phyloP scores from a whole-genome alignment of 2,113 vertebrate genomes.

The Thermophis baileyi region DNA sequence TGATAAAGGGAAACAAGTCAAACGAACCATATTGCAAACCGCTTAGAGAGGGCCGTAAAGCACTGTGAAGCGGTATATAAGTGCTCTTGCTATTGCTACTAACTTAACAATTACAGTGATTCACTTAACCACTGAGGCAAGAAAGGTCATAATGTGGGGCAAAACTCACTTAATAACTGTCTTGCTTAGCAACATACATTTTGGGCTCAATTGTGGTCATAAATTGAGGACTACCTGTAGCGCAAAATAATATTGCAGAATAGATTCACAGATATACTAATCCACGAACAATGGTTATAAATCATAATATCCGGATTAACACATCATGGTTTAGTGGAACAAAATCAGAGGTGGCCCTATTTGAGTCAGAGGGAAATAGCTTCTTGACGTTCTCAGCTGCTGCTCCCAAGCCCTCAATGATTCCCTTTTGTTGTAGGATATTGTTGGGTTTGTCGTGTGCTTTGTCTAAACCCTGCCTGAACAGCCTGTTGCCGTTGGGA shows the following conservation, averaged over 20 bases:
- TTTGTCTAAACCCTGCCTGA: background rate
- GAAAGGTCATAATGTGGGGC: background rate
- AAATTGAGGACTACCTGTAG: background rate
- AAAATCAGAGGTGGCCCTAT: background rate
- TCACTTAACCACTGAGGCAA: background rate
- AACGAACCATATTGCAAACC: too few species aligned
- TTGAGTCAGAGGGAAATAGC: background rate
- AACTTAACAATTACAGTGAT: background rate
- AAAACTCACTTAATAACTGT: background rate
- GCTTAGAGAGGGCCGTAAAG: too few species aligned
- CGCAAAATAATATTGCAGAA: background rate
- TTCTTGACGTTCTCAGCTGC: background rate
- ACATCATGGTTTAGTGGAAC: background rate
- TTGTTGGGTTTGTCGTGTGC: background rate
- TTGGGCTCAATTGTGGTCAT: background rate
- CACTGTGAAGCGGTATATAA: too few species aligned
- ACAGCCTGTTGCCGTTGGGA: background rate
- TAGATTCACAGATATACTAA: background rate
- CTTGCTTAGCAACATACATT: background rate
- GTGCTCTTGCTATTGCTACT: background rate
- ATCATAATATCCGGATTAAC: background rate
- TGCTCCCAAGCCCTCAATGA: rapidly evolving
- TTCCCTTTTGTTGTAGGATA: background rate
- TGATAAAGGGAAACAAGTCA: too few species aligned
- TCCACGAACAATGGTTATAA: background rate